Base-by-base conservation (phyloP, 2,113 vertebrate species). In the Gadus macrocephalus region DNA sequence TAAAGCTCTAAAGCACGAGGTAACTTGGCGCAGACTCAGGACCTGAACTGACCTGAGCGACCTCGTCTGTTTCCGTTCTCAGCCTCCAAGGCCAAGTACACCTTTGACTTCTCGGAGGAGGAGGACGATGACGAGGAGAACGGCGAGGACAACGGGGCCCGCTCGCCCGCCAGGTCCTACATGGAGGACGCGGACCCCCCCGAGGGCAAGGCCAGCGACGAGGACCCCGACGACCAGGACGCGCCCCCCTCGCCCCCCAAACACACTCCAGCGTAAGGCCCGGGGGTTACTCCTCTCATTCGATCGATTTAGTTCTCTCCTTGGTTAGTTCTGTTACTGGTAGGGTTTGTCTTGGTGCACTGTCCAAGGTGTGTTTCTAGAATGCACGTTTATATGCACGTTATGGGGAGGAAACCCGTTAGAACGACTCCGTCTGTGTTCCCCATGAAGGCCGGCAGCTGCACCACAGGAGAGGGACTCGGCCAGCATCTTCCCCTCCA, bases 81-180 rank as follows among this genome's bases (percentile, higher is more conserved):
- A 98, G 96, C 96, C 53, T 95, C 95, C 83, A 96, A 96, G 82
- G 95, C 96, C 53, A 99, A 99, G 84, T 99, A 99, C 71, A 98
- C 96, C 0, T 98, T 98, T 74, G 97, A 99, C 83, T 98, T 98
- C 93, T 98, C 96, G 0, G 96, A 98, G 89, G 96, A 97, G 22
- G 96, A 98, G 73, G 94, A 92, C 64, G 94, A 91, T 0, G 96
- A 93, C 27, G 93, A 94, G 38, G 90, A 87, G 5, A 87, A 94
- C 0, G 88, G 85, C 16, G 94, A 95, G 5, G 80, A 95, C 1
- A 93, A 94, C 68, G 90, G 83, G 11, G 89, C 91, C 60, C 59
- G 93, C 4, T 97, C 95, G 72, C 95, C 96, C 0, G 76, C 92
- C 65, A 85, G 84, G 70, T 93, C 94, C 15, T 93, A 93, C 67